Evolutionary conservation across 2,113 vertebrate genomes (phyloP).

Genomic region (Monopterus albus): DNA sequence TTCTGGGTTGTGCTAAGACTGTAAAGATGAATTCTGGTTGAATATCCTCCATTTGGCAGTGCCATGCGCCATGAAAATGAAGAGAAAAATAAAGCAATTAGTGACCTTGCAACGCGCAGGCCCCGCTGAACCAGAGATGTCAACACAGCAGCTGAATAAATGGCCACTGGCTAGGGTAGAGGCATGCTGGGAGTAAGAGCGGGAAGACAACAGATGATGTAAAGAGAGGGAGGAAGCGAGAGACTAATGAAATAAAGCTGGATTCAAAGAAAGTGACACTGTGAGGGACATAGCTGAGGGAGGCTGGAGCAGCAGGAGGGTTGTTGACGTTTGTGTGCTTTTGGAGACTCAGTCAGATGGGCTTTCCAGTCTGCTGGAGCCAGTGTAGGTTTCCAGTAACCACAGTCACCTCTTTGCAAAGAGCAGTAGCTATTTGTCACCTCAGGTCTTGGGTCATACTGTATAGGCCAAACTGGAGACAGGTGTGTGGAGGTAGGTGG

Average conservation of each 20-base stretch:
- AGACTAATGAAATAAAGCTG: constrained; percentile 21
- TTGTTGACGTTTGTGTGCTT: too few relatives aligned
- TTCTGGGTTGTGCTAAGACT: constrained; percentile 17
- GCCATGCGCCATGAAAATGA: constrained; percentile 57
- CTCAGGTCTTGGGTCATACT: constrained; percentile 19
- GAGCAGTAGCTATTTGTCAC: constrained; percentile 25
- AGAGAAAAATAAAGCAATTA: constrained; percentile 19
- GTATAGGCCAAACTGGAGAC: constrained; percentile 24
- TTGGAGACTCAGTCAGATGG: constrained; percentile 64
- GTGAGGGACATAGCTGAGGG: constrained; percentile 44
- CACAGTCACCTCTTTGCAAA: constrained; percentile 8
- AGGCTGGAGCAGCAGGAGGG: constrained; percentile 52
- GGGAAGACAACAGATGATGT: constrained; percentile 22
- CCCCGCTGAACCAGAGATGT: constrained; percentile 49
- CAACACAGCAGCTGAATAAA: constrained; percentile 73
- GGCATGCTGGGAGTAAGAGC: constrained; percentile 3
- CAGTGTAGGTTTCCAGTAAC: constrained; percentile 17
- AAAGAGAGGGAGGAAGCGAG: neutral
- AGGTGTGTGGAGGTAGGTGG: constrained; percentile 70
- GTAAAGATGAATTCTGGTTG: constrained; percentile 40
- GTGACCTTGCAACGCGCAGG: constrained; percentile 72
- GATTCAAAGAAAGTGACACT: constrained; percentile 40
- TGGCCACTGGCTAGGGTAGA: constrained; percentile 42
- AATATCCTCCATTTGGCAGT: constrained; percentile 49
- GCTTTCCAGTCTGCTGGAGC: constrained; percentile 34